Base-by-base conservation (phyloP, 2,797 vertebrate species). In the Rhodeus uyekii region DNA sequence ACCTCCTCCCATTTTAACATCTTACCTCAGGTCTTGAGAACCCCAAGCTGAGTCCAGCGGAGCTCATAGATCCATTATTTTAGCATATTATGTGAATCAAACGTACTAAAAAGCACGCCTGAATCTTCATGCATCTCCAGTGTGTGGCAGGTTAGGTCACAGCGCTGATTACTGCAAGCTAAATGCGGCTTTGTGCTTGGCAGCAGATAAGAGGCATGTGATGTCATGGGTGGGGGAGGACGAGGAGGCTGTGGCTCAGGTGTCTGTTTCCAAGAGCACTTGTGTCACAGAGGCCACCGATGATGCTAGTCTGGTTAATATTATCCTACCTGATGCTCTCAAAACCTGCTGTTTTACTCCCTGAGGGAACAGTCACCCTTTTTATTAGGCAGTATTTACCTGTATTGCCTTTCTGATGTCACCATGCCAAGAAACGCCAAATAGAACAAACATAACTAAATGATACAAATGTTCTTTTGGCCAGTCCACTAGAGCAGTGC, bases 111-210 rank as follows among this genome's bases (percentile, higher is more conserved):
- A 86, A 86, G 87, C 79, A 84, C 83, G 87, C 92, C 92, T 90
- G 91, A 91, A 92, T 92, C 91, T 92, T 92, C 90, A 89, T 87
- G 87, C 87, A 85, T 83, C 78, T 82, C 87, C 90, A 87, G 91
- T 89, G 83, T 58, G 68, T 73, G 84, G 88, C 90, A 89, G 88
- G 89, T 81, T 29, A 91, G 92, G 90, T 89, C 90, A 91, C 58
- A 84, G 82, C 87, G 80, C 84, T 83, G 92, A 93, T 94, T 91
- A 93, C 88, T 86, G 87, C 24, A 77, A 89, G 90, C 92, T 94
- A 94, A 93, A 93, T 91, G 90, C 91, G 92, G 92, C 94, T 93
- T 92, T 92, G 91, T 91, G 91, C 92, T 91, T 89, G 89, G 90
- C 80, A 90, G 91, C 90, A 90, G 92, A 94, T 94, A 91, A 94